Evolutionary conservation across 2,113 vertebrate species (phyloP), one percentile per base, ranked within the genome.

Genomic region (Colistium nudipinnis): DNA sequence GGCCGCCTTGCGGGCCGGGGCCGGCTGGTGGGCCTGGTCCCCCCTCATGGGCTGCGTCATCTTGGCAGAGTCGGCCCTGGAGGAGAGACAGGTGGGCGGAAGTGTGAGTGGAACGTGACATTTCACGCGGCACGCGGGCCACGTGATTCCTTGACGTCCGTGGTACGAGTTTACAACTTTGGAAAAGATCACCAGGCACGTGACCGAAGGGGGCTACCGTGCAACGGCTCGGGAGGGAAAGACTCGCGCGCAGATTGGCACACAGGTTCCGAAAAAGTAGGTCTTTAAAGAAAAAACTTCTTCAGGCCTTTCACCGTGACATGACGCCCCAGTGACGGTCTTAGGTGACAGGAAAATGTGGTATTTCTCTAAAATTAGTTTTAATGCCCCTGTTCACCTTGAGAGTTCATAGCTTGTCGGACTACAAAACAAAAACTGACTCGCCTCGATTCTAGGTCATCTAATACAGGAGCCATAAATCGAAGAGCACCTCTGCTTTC

Each of bases 21-120:
- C 88, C 63, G 93, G 86, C 87, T 94, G 94, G 66, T 93, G 82
- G 65, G 66, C 85, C 80, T 83, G 85, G 74, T 90, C 85, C 66
- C 95, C 94, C 70, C 93, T 90, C 92, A 94, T 92, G 78, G 94
- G 93, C 86, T 95, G 94, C 1, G 92, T 95, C 94, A 96, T 95
- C 90, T 95, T 96, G 72, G 93, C 91, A 17, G 94, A 92, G 64
- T 95, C 94, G 22, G 92, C 94, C 95, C 96, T 97, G 78, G 30
- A 70, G 61, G 31, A 65, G 71, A 80, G 45, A 69, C 27, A 51
- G n/a, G 19, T 36, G 62, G 33, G 33, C 11, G 48, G n/a, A n/a
- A 51, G 45, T 48, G 67, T 12, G 24, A 77, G 52, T 7, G 17
- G 12, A 70, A 27, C 35, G 24, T 38, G 7, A 48, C 10, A 48